Evolutionary conservation across 2,113 vertebrate species (phyloP), one percentile per base, ranked within the genome.

Genomic region (Ameiurus melas): DNA sequence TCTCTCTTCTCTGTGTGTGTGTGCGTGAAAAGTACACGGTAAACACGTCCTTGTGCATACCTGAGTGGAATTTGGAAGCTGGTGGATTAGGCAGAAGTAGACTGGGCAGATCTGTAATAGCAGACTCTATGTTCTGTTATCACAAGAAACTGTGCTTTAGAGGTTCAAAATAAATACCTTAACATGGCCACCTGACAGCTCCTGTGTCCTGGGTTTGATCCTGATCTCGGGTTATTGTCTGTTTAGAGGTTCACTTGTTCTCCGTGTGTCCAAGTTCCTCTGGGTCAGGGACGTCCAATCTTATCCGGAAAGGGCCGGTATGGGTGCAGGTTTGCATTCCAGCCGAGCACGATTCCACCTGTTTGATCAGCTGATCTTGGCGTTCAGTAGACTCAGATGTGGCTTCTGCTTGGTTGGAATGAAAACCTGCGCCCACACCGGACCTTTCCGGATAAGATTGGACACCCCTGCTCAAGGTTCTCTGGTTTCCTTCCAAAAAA

Each of bases 1-100:
- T 87, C 89, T 84, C 25, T 27, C 83, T 86, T 64, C 60, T 86
- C 82, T 85, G 77, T 86, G 30, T 71, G 68, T 86, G 89, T 87
- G 12, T 36, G 30, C 55, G 70, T 84, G 87, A 83, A 57, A 16
- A 53, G 25, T 10, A 20, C 14, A 30, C 1, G n/a, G 39, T 13
- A 75, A 78, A 27, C 25, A 6, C 12, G 0, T 12, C 5, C 75
- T 51, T 14, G 36, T 22, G 9, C 71, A 77, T 64, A 39, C n/a
- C 5, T 36, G 19, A 16, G 47, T 79, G 14, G 13, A 55, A 55
- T 51, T 51, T n/a, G 5, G 25, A 51, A 78, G 14, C 77, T 17
- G 51, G 25, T 55, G 47, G 73, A 78, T 33, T 5, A 27, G 60
- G 0, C 19, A 62, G 17, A 39, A 77, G 20, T 47, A 25, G 36